Conservation (phyloP, 2,113 vertebrate genomes). For the Leucopsar rothschildi region DNA sequence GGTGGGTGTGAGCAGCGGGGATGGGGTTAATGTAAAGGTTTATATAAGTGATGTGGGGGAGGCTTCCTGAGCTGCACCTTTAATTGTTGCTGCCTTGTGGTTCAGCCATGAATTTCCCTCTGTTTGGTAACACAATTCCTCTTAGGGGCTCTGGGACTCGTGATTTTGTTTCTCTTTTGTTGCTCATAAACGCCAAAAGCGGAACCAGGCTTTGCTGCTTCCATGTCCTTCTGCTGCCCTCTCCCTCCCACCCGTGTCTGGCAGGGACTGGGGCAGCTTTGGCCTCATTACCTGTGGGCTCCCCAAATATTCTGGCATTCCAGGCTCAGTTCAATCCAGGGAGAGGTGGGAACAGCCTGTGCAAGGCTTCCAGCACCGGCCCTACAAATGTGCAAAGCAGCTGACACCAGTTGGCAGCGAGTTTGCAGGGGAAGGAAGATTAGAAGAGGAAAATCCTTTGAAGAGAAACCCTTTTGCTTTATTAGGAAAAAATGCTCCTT, state of each 20-base stretch:
- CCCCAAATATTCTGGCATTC: background rate
- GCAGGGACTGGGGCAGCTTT: background rate
- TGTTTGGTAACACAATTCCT: background rate
- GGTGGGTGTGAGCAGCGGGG: background rate
- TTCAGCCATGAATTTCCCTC: background rate
- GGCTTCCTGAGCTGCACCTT: slow-evolving; percentile 1
- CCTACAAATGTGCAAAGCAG: background rate
- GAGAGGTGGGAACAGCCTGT: background rate
- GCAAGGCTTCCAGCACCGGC: background rate
- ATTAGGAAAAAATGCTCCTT: background rate
- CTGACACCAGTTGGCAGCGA: background rate
- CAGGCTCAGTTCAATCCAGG: fast-evolving
- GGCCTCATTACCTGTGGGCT: background rate
- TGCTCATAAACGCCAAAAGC: background rate
- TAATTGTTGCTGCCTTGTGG: background rate
- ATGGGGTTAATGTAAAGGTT: background rate
- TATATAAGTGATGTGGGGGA: background rate
- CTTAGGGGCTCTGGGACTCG: background rate
- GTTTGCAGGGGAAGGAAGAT: background rate
- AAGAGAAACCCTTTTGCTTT: slow-evolving; percentile 4
- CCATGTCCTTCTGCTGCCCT: background rate
- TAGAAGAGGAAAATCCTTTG: background rate
- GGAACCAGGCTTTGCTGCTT: background rate
- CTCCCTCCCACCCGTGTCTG: background rate
- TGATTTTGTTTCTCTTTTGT: background rate